Conservation (phyloP, 2,113 vertebrate species). For the Myodes glareolus region DNA sequence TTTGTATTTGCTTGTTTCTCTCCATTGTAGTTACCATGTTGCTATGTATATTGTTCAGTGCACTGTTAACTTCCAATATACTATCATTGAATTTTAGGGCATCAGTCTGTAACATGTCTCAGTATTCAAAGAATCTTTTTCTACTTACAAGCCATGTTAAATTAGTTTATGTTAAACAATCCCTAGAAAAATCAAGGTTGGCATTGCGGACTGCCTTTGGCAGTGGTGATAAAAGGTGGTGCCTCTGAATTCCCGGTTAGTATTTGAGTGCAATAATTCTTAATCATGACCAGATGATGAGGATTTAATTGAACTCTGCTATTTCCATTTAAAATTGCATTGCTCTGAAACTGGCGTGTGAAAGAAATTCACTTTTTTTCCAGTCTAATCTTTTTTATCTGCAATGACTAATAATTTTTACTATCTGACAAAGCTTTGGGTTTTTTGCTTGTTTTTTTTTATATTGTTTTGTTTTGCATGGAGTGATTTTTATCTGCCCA, state of each 20-base stretch:
- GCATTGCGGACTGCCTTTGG: background rate
- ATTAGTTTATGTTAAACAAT: background rate
- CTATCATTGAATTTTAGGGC: conserved; percentile 65
- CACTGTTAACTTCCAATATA: background rate
- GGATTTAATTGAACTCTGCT: background rate
- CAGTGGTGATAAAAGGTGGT: background rate
- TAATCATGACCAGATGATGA: conserved; percentile 22
- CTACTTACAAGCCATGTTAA: conserved; percentile 61
- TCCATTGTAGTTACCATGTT: conserved; percentile 38
- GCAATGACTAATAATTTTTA: background rate
- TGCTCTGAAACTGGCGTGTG: background rate
- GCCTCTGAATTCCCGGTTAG: background rate
- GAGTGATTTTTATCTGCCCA: background rate
- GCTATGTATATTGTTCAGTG: conserved; percentile 22
- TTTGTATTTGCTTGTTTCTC: conserved; percentile 52
- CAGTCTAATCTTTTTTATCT: background rate
- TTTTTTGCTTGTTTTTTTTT: background rate
- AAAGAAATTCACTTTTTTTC: background rate
- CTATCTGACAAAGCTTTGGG: background rate
- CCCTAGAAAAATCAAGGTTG: background rate
- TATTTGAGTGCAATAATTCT: background rate
- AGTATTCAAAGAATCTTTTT: conserved; percentile 55
- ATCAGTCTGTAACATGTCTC: conserved; percentile 12
- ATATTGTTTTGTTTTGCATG: background rate
- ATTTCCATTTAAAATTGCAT: conserved; percentile 27